Conservation (phyloP, 2,113 vertebrate species). For the Origma solitaria region DNA sequence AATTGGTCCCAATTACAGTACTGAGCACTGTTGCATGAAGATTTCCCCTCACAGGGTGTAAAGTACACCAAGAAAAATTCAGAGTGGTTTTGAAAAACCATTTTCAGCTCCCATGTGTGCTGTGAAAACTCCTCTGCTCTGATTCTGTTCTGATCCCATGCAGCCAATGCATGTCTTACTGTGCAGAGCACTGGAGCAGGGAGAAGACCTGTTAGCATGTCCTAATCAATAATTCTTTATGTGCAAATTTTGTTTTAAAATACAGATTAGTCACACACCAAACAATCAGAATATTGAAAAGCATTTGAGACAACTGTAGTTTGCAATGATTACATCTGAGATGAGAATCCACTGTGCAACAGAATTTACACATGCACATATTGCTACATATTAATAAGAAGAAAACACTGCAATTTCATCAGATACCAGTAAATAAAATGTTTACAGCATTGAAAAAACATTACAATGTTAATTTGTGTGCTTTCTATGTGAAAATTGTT, state of each 20-base stretch:
- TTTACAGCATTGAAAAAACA: background rate
- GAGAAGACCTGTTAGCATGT: background rate
- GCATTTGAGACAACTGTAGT: background rate
- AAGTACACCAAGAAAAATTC: background rate
- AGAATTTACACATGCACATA: background rate
- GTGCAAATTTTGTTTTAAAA: background rate
- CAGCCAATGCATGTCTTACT: background rate
- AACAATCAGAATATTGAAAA: background rate
- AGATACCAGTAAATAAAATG: background rate
- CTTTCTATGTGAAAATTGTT: background rate
- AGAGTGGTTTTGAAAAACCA: background rate
- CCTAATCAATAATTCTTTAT: background rate
- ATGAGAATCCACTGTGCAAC: background rate
- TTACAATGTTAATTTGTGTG: background rate
- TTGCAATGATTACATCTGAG: background rate
- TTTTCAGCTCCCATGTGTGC: background rate
- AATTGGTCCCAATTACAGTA: background rate
- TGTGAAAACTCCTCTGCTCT: background rate
- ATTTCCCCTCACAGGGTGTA: background rate
- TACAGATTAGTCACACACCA: background rate
- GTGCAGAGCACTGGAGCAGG: background rate
- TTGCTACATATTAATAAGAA: background rate
- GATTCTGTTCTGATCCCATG: background rate
- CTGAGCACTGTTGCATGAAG: background rate
- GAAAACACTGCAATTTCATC: background rate